Evolutionary conservation across 2,113 vertebrate species (phyloP).

Genomic region (Passer domesticus): DNA sequence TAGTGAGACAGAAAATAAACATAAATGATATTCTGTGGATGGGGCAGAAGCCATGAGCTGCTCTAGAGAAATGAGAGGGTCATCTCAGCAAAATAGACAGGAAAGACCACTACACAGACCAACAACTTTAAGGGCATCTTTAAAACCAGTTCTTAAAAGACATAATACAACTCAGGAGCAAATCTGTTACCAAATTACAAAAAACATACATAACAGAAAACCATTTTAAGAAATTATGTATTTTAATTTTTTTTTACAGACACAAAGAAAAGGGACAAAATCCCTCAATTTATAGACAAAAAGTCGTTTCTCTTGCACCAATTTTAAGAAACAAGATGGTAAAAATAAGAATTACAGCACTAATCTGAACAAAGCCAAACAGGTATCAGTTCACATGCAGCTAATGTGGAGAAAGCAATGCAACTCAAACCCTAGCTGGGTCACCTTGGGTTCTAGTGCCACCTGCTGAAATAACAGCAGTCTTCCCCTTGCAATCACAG

Average conservation of each 20-base stretch:
- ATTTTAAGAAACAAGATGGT: not conserved
- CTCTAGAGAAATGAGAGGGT: not conserved
- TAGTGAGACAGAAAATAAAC: not conserved
- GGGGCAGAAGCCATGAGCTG: not conserved
- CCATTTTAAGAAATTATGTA: not conserved
- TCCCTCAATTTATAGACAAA: not conserved
- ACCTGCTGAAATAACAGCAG: conserved; percentile 16
- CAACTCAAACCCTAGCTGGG: not conserved
- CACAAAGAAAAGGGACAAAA: not conserved
- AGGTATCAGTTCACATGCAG: not conserved
- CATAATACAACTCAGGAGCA: not conserved
- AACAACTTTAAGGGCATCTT: not conserved
- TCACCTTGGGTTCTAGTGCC: conserved; percentile 43
- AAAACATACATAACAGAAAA: not conserved
- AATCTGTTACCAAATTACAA: not conserved
- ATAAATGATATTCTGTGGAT: not conserved
- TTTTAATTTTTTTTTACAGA: not conserved
- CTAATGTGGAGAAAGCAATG: not conserved
- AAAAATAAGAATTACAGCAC: not conserved
- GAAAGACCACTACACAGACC: not conserved
- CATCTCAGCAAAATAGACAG: not conserved
- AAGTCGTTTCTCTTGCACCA: not conserved
- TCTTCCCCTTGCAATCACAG: not conserved
- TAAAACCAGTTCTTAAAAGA: not conserved
- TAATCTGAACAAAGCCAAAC: not conserved